A percentile compares a stretch with the other conserved stretches of the same genome.
phyloP scores from a whole-genome alignment of 2,888 invertebrate genomes.

The Oscheius sp. region DNA sequence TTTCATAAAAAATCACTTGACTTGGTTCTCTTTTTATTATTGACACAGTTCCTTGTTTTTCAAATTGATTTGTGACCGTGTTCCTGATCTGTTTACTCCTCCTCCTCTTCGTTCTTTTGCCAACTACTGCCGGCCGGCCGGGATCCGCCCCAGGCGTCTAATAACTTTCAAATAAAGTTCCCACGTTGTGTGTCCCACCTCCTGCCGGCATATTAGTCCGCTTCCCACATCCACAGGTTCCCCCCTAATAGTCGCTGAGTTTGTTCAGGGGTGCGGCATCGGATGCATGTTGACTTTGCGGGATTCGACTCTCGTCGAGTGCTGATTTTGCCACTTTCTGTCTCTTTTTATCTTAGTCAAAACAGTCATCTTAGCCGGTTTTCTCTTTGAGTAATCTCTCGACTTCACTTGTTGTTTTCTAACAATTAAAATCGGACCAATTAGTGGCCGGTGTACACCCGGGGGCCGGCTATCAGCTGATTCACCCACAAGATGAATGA shows the following conservation, averaged over 20 bases:
- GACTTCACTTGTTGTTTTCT: slow-evolving; percentile 6
- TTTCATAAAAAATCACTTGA: too few relatives aligned
- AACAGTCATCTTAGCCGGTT: not conserved
- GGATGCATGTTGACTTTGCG: slow-evolving; percentile 27
- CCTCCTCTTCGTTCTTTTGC: not conserved
- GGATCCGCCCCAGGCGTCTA: slow-evolving; percentile 24
- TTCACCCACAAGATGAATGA: not conserved
- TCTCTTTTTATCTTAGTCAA: not conserved
- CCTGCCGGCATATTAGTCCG: not conserved
- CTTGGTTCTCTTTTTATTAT: not conserved
- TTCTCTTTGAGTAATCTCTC: not conserved
- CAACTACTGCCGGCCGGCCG: not conserved
- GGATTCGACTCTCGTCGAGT: slow-evolving; percentile 23
- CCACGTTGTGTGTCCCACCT: not conserved
- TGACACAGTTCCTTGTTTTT: not conserved
- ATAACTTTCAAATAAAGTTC: slow-evolving; percentile 28
- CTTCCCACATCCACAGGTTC: not conserved
- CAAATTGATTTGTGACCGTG: not conserved
- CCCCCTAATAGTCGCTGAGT: slow-evolving; percentile 16
- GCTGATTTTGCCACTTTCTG: slow-evolving; percentile 30
- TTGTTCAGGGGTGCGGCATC: slow-evolving; percentile 28
- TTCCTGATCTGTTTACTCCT: not conserved
- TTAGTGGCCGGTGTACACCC: slow-evolving; percentile 3
- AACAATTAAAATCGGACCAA: too few relatives aligned
- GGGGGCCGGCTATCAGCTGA: slow-evolving; percentile 10